Evolutionary conservation across 2,113 vertebrate genomes (phyloP), one percentile per base, ranked within the genome.

Genomic region (Melanerpes formicivorus): DNA sequence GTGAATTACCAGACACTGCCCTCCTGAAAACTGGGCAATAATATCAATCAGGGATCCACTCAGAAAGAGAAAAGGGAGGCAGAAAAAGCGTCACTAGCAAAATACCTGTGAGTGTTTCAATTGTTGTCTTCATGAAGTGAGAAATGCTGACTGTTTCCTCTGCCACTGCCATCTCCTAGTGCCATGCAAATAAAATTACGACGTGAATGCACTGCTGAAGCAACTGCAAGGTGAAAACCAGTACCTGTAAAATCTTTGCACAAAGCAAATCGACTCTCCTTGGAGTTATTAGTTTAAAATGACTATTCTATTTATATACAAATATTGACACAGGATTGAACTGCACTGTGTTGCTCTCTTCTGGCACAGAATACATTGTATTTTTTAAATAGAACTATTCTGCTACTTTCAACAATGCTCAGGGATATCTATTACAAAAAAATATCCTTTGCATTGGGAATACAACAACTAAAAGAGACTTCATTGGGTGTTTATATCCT

Each of bases 291-390:
- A 95, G 56, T 87, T 94, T 82, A 64, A 72, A 87, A 64, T 48
- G 30, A 72, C 77, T 80, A 50, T 83, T 74, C 27, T 79, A 59
- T 93, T 87, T 84, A 91, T 73, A 81, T 2, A 84, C 59, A 92
- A 94, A 93, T 91, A 93, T 96, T 96, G 94, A 84, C 82, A 84
- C 12, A 46, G 82, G 17, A 30, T 12, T 64, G 40, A 93, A 63
- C 21, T 76, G 56, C 87, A 44, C 13, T 22, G 8, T 13, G 21
- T 25, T 80, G 48, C 81, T 72, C 27, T 84, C 58, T 63, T 69
- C 73, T 56, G 81, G 62, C 40, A 63, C 21, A 6, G 44, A 93
- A 86, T 44, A 75, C 3, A 23, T 56, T 64, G 3, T 65, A 65
- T 74, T 91, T 74, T 90, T 30, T 27, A 90, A 90, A 92, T 18